These are phyloP conservation scores for Brachionus rotundiformis DNA, from an alignment of 1,140 invertebrate species.

Conservation along the genomic window DNA sequence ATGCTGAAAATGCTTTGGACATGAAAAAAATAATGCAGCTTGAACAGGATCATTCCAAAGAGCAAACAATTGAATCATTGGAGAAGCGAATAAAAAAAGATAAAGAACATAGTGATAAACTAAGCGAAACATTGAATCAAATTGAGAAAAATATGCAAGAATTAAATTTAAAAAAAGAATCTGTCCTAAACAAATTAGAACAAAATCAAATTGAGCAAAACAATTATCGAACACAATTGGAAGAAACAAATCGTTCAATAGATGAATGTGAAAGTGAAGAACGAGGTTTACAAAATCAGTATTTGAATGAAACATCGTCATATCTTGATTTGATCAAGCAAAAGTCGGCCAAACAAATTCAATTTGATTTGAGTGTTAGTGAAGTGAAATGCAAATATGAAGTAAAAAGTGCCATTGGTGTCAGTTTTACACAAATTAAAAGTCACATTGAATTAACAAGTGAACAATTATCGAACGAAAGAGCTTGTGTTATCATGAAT, in stretches of 20 bases:
- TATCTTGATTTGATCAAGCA: background rate
- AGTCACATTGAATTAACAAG: background rate
- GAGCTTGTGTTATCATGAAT: background rate
- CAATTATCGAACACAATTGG: background rate
- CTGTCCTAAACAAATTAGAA: background rate
- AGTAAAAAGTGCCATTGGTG: background rate
- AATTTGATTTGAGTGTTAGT: constrained; percentile 1
- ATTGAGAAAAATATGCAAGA: background rate
- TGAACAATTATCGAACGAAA: constrained; percentile 5
- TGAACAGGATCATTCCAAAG: background rate
- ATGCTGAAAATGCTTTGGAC: background rate
- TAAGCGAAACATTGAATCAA: background rate
- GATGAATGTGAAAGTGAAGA: constrained; percentile 6
- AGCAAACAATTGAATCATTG: background rate
- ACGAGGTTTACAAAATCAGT: background rate
- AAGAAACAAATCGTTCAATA: background rate
- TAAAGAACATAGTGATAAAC: background rate
- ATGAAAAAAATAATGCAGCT: background rate
- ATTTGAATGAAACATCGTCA: background rate
- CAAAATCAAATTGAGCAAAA: constrained; percentile 23
- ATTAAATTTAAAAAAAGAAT: constrained; percentile 16
- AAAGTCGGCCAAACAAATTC: constrained; percentile 19
- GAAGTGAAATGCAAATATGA: constrained; percentile 2
- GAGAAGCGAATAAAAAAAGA: background rate
- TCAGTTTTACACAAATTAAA: constrained; percentile 13